phyloP scores from a whole-genome alignment of 2,888 invertebrate genomes.

The Bugulina stolonifera region DNA sequence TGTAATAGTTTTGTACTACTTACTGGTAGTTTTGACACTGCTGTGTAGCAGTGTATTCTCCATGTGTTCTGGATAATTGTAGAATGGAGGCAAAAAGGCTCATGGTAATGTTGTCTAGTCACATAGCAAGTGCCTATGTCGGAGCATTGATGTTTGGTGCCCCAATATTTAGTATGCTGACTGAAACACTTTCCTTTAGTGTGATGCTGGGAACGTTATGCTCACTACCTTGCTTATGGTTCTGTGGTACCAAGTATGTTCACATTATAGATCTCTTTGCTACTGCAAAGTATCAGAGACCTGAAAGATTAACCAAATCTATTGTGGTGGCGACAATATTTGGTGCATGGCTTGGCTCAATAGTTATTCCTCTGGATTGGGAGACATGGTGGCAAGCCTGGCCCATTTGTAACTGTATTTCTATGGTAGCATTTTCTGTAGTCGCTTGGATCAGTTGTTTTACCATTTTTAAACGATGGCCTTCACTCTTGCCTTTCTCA shows the following conservation, averaged over 20 bases:
- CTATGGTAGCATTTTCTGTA: background rate
- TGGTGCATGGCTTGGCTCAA: conserved; percentile 23
- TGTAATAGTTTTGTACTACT: no score
- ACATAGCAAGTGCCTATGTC: background rate
- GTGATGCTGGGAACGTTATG: background rate
- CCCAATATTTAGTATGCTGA: background rate
- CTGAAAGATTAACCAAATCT: background rate
- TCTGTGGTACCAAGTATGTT: background rate
- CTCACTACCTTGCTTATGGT: background rate
- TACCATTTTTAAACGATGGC: conserved; percentile 4
- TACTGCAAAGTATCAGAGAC: background rate
- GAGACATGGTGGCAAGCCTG: conserved; percentile 26
- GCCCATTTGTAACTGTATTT: conserved; percentile 25
- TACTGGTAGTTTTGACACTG: no score
- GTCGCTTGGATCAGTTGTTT: background rate
- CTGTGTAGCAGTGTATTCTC: no score
- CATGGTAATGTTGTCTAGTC: background rate
- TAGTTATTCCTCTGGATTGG: conserved; percentile 24
- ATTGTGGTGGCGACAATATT: background rate
- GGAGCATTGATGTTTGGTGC: background rate
- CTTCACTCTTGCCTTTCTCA: background rate
- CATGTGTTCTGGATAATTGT: no score
- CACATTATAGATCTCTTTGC: conserved; percentile 6
- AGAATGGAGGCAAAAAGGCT: background rate
- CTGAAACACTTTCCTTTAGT: conserved; percentile 2